Evolutionary conservation across 2,797 vertebrate species (phyloP), one percentile per base, ranked within the genome.

Genomic region (Poeciliopsis gracilis): DNA sequence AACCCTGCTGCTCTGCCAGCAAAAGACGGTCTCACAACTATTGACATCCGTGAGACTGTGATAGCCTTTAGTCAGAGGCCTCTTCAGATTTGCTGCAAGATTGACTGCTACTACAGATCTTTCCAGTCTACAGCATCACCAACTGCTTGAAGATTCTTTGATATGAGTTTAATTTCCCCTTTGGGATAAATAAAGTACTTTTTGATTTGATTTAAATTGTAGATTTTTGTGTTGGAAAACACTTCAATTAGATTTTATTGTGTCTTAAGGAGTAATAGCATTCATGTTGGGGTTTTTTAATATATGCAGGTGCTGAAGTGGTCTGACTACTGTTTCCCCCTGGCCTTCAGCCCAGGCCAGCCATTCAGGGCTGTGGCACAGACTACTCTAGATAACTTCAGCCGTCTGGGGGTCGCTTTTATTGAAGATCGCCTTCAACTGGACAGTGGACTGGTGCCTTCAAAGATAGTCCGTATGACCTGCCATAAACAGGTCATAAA

Each of bases 401-500:
- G 96, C 87, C 95, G 90, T 71, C 95, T 99, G 1, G 98, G 97
- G 0, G 96, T 97, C 85, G 98, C 98, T 0, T 99, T 99, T 86
- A 95, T 99, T 88, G 98, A 99, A 91, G 96, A 97, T 80, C 96
- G 97, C 33, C 96, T 99, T 53, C 96, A 93, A 79, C 96, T 99
- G 96, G 97, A 98, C 61, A 90, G 97, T 0, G 97, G 97, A 76
- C 96, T 98, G 43, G 70, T 94, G 67, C 97, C 97, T 20, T 96
- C 96, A 72, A 98, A 95, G 93, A 99, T 99, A 73, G 90, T 97
- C 76, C 98, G 98, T 99, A 92, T 91, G 98, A n/a, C n/a, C n/a
- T 9, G 7, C 41, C 41, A 41, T 38, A 38, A 41, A 41, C 38
- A 1, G 38, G 38, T 41, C 38, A 41, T 41, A 41, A 41, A 41